A percentile compares a stretch with the other conserved stretches of the same genome.
These are phyloP conservation scores for Trissolcus japonicus DNA, from an alignment of 2,888 invertebrate genomes.

Conservation along the genomic window DNA sequence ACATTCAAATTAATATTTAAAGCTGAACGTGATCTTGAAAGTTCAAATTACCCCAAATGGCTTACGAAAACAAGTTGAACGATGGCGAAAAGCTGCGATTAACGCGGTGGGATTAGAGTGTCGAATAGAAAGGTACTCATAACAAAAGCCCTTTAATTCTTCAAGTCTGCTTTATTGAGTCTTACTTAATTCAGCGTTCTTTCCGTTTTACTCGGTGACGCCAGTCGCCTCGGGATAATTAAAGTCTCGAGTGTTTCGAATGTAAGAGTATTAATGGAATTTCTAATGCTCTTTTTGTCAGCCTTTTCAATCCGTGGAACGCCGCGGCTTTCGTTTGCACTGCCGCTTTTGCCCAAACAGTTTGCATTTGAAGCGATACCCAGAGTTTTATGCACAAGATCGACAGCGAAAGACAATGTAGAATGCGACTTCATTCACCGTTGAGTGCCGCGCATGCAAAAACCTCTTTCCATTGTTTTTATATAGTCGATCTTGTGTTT, in stretches of 20 bases:
- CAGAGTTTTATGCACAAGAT: conserved; percentile 36
- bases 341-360: conserved; percentile 45
- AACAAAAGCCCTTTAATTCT: conserved; percentile 61
- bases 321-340: conserved; percentile 46
- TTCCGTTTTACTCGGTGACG: conserved; percentile 56
- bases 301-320: conserved; percentile 51
- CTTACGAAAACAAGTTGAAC: conserved; percentile 33
- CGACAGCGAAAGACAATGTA: conserved; percentile 46
- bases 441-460: conserved; percentile 27
- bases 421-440: conserved; percentile 47
- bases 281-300: conserved; percentile 67
- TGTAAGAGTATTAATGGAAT: conserved; percentile 69
- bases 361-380: conserved; percentile 49
- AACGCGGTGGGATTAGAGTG: conserved; percentile 38
- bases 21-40: conserved; percentile 6
- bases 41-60: conserved; percentile 25
- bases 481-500: conserved; percentile 33
- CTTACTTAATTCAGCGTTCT: conserved; percentile 65
- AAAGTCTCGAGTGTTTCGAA: conserved; percentile 66
- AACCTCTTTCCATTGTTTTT: conserved; percentile 48
- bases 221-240: conserved; percentile 63
- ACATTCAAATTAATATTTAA: conserved; percentile 28
- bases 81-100: conserved; percentile 34
- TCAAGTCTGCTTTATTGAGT: conserved; percentile 62
- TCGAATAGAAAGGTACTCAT: conserved; percentile 48